These are phyloP conservation scores for Leptinotarsa tumamoca DNA, from an alignment of 2,888 invertebrate species.

Conservation along the genomic window DNA sequence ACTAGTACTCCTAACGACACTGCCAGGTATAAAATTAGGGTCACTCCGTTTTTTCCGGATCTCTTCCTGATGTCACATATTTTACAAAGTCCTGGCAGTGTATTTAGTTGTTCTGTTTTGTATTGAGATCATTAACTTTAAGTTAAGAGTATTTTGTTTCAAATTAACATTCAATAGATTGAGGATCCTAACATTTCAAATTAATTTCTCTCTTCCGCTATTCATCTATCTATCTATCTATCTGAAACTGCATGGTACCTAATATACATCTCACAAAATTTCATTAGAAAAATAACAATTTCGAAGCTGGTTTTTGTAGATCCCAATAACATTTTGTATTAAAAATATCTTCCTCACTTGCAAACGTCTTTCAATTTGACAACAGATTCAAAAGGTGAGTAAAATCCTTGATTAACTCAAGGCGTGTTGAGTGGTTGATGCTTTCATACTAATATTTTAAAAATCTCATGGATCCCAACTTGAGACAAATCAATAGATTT, in stretches of 20 bases:
- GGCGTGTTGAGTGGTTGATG: no score
- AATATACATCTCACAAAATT: not conserved
- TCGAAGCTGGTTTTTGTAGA: not conserved
- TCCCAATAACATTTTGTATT: not conserved
- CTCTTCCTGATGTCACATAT: no score
- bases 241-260: constrained; percentile 5
- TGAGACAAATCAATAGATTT: no score
- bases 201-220: constrained; percentile 1
- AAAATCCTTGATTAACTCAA: no score
- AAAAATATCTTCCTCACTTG: no score
- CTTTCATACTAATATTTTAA: no score
- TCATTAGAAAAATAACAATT: not conserved
- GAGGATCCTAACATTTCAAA: not conserved
- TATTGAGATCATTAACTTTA: not conserved
- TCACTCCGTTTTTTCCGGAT: no score
- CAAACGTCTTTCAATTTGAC: no score
- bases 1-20: not conserved
- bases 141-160: not conserved
- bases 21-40: no score
- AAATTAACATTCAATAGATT: not conserved
- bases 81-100: not conserved
- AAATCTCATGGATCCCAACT: no score
- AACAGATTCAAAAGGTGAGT: no score
- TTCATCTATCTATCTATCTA: constrained; percentile 20
- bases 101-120: not conserved